These are phyloP conservation scores for Arctocebus calabarensis DNA, from an alignment of 2,797 vertebrate genomes.

Conservation along the genomic window DNA sequence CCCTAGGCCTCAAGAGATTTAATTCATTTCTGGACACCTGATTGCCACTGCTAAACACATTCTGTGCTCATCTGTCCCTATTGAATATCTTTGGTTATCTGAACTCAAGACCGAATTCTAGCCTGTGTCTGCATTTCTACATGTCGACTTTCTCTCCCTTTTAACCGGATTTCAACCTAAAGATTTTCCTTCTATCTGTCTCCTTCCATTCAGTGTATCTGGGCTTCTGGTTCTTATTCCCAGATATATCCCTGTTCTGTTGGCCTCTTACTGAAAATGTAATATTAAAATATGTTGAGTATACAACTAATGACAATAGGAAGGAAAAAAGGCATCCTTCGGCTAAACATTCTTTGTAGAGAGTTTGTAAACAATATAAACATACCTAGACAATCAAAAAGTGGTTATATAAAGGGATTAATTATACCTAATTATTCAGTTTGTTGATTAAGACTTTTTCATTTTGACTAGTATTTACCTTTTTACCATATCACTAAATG, in stretches of 20 bases:
- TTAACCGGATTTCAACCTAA: constrained; percentile 33
- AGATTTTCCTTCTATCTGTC: neutral
- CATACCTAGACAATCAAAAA: neutral
- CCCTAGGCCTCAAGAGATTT: neutral
- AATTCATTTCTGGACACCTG: neutral
- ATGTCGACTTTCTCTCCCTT: constrained; percentile 28
- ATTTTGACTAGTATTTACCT: neutral
- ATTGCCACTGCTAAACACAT: neutral
- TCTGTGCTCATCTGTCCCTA: neutral
- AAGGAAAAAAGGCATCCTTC: constrained; percentile 4
- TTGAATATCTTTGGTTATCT: neutral
- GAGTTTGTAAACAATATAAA: constrained; percentile 12
- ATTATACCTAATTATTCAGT: constrained; percentile 23
- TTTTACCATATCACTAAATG: constrained; percentile 28
- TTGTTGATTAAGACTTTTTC: constrained; percentile 34
- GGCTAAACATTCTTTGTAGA: constrained; percentile 16
- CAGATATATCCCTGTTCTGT: neutral
- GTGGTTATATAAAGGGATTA: neutral
- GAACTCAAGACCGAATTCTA: constrained; percentile 18
- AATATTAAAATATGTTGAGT: neutral
- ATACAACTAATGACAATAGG: neutral
- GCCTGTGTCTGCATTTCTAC: neutral
- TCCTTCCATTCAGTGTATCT: neutral
- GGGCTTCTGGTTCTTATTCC: neutral
- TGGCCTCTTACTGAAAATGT: neutral